Percentiles rank a stretch among this genome's conserved stretches.
phyloP scores from a whole-genome alignment of 1,140 invertebrate species.

The Zaprionus gabonicus region DNA sequence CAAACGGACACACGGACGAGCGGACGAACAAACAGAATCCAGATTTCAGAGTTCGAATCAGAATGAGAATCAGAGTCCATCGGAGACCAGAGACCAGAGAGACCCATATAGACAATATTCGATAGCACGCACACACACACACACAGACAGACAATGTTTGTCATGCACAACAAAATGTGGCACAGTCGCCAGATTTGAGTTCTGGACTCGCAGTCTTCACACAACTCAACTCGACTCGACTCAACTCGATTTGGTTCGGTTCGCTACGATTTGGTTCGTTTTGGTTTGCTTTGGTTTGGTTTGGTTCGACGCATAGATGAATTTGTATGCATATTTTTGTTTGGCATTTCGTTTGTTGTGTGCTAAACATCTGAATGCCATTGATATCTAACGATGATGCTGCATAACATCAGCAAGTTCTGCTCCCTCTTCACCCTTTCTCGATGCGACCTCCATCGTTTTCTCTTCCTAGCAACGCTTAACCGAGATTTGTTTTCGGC shows the following conservation, averaged over 20 bases:
- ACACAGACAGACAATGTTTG: conserved; percentile 51
- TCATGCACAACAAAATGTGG: conserved; percentile 80
- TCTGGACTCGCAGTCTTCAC: conserved; percentile 44
- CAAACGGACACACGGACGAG: conserved; percentile 32
- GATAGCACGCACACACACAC: conserved; percentile 39
- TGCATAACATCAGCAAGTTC: conserved; percentile 56
- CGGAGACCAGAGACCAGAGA: conserved; percentile 34
- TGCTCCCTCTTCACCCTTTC: not conserved
- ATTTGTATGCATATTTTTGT: conserved; percentile 81
- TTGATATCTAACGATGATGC: conserved; percentile 73
- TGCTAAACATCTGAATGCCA: conserved; percentile 79
- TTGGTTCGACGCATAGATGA: conserved; percentile 9
- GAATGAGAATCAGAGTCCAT: conserved; percentile 5
- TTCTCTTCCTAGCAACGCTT: conserved; percentile 26
- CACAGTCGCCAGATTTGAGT: conserved; percentile 74
- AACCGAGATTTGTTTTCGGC: conserved; percentile 67
- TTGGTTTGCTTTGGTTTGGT: conserved; percentile 29
- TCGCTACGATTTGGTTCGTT: not conserved
- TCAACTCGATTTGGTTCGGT: conserved; percentile 10
- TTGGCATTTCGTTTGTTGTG: conserved; percentile 76
- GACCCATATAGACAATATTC: conserved; percentile 71
- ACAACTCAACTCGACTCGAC: conserved; percentile 39
- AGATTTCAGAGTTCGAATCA: conserved; percentile 35
- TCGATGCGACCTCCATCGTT: not conserved
- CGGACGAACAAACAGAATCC: conserved; percentile 43